Conservation (phyloP, 2,113 vertebrate species). For the Datnioides undecimradiatus region DNA sequence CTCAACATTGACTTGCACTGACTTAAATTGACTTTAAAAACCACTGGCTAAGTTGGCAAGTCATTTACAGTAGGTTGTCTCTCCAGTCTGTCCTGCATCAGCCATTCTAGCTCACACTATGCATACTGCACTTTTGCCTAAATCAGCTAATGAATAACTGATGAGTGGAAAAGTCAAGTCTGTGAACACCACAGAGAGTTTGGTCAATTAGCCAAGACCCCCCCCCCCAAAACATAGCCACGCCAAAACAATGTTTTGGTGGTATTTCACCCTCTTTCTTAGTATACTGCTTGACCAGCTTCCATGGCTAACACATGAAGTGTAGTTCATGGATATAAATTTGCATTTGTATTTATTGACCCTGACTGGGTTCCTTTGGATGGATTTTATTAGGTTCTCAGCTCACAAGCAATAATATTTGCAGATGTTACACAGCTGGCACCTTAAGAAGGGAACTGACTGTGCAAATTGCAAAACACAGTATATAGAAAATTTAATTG, state of each 20-base stretch:
- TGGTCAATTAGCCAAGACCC: slow-evolving; percentile 37
- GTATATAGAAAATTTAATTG: not conserved
- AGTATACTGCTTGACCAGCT: not conserved
- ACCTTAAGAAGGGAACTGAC: not conserved
- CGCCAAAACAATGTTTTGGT: slow-evolving; percentile 28
- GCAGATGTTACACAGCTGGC: not conserved
- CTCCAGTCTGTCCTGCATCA: slow-evolving; percentile 15
- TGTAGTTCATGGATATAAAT: not conserved
- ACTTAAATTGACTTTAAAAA: slow-evolving; percentile 38
- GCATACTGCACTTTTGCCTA: slow-evolving; percentile 20
- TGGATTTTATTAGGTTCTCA: not conserved
- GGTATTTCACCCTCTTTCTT: slow-evolving; percentile 16
- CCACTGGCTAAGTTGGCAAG: slow-evolving; percentile 11
- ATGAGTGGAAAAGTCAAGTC: slow-evolving; percentile 50
- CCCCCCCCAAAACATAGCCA: slow-evolving; percentile 17
- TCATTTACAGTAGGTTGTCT: slow-evolving; percentile 10
- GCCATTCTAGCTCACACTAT: slow-evolving; percentile 6
- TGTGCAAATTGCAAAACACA: slow-evolving; percentile 10
- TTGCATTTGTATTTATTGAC: not conserved
- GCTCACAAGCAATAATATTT: not conserved
- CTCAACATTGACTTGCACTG: slow-evolving; percentile 28
- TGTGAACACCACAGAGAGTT: slow-evolving; percentile 15
- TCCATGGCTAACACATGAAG: not conserved
- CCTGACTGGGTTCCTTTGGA: not conserved
- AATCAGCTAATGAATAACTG: slow-evolving; percentile 52